Evolutionary conservation across 2,113 vertebrate species (phyloP), one percentile per base, ranked within the genome.

Genomic region (Clarias magur): DNA sequence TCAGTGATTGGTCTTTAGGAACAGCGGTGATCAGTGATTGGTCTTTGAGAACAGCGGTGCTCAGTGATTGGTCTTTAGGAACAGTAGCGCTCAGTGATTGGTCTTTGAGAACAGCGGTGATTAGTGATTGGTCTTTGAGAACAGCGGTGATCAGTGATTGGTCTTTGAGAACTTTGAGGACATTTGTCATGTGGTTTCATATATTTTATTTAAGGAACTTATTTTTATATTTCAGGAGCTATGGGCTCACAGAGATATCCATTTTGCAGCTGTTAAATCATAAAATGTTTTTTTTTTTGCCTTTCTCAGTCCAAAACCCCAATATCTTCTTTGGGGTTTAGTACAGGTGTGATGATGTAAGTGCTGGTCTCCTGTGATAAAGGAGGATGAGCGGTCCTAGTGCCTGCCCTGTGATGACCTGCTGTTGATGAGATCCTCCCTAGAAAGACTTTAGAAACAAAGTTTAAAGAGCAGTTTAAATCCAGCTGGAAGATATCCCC

Each of bases 381-480:
- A 7, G 30, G 19, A 19, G 38, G 7, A 19, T 72, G 2, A n/a
- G 10, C 4, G 2, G 34, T 53, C 13, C 13, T 0, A 12, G 10
- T 53, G 38, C 13, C 12, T 25, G 25, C 12, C 19, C 21, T 13
- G 73, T 78, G 25, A 78, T 27, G 10, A 54, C 5, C 21, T 21
- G 34, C 7, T 42, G 17, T 38, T 38, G 68, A 30, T 70, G 34
- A 72, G 7, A 72, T 9, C 30, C 17, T 75, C 38, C 10, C 3
- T 13, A 75, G 23, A 17, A 57, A 57, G 15, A 79, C 15, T 16
- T 57, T 79, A 7, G 48, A 16, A 79, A 19, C 53, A 9, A 53
- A 15, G 54, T 80, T 80, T 80, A 80, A 78, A 59, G 54, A 59
- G 76, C 76, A 80, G 4, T 80, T 80, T 34, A 30, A 57, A 6